Evolutionary conservation across 2,888 invertebrate species (phyloP), one percentile per base, ranked within the genome.

Genomic region (Yponomeuta sedellus): DNA sequence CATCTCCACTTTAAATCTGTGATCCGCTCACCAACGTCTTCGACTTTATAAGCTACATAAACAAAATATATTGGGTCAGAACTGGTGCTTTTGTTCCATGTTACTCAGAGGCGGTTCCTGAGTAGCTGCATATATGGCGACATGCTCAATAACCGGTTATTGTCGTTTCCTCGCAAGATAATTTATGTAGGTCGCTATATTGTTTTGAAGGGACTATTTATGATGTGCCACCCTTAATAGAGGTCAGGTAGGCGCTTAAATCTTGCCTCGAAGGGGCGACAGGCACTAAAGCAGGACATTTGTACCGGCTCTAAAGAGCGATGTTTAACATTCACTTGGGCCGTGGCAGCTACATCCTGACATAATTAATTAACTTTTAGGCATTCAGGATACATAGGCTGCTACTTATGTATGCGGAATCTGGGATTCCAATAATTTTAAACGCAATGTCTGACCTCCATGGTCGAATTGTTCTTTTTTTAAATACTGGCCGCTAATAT

Each of bases 141-240:
- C 44, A 2, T 16, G 16, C 44, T 52, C 44, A 52, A 52, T 52
- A 52, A 52, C 44, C 34, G 34, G 34, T 34, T 34, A 34, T 34
- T 52, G 44, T 52, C 12, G 16, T 52, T 52, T 52, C 44, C 44
- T 52, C 44, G 44, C 44, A 52, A 52, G 44, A 52, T 52, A 52
- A 52, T 52, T 52, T 52, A 52, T 52, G 44, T 16, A 52, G 44
- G 44, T 52, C 44, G 44, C 44, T 52, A 52, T 52, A 52, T 52
- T 52, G 44, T 52, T 52, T 52, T 52, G 44, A 52, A 52, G 16
- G 44, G 12, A 52, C 44, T 52, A 52, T 52, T 52, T 52, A 52
- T 52, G 44, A 0, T 5, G 5, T 52, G 44, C 44, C 2, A 52
- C 44, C 44, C 44, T 52, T 52, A 52, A 52, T 52, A 52, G 44